Evolutionary conservation across 2,113 vertebrate genomes (phyloP), one percentile per base, ranked within the genome.

Genomic region (Chelonoidis abingdonii): DNA sequence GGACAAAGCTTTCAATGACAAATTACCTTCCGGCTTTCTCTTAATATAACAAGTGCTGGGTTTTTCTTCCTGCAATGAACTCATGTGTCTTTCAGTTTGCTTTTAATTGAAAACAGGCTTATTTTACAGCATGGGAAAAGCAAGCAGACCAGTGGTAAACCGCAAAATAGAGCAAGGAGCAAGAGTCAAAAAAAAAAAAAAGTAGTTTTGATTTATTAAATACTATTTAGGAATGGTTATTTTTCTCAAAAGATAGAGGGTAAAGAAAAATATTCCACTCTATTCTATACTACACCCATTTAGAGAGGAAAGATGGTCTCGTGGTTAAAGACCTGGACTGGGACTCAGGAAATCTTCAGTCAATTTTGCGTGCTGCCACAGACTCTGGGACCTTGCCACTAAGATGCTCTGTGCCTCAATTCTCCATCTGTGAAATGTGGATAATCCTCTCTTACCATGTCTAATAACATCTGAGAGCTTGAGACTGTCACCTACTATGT

Each of bases 51-150:
- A 41, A 41, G 89, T 47, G 84, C 81, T 94, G 62, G 53, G 89
- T 94, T 93, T 76, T 35, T 38, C 65, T 38, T 59, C 89, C 65
- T 89, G 93, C 49, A 47, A 29, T 24, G 93, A 86, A 93, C 86
- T 92, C 57, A 92, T 95, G 88, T 94, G 83, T 95, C 86, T 95
- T 92, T 90, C 95, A 80, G 95, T 53, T 89, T 82, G 49, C 19
- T 93, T 90, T 78, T 95, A 96, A 97, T 95, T 89, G 80, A 93
- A 97, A 59, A 19, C 97, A 97, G 94, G 16, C 86, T 89, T 8
- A 85, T 56, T 92, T 2, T 8, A 57, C 50, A 50, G 65, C 86
- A 13, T 52, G 79, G 89, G 86, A 94, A 95, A 94, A 95, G 79
- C 62, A 95, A 96, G 53, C 95, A 96, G 90, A 95, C 89, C 89